A percentile compares a stretch with the other conserved stretches of the same genome.
phyloP scores from a whole-genome alignment of 2,888 invertebrate species.

The Acleris cristana region DNA sequence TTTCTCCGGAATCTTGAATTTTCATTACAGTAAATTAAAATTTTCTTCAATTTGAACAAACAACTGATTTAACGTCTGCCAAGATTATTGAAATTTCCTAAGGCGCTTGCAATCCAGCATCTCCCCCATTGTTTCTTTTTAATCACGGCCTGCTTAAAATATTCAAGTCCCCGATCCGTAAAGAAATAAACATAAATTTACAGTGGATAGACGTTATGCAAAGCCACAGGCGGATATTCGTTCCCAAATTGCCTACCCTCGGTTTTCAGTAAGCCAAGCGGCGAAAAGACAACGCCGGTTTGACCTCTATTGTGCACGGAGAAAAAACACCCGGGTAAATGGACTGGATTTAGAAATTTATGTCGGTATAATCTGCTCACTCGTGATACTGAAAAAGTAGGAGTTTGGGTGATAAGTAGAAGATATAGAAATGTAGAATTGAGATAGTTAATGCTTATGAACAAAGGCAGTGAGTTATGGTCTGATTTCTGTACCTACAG shows the following conservation, averaged over 20 bases:
- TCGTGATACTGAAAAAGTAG: constrained; percentile 8
- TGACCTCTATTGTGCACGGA: constrained; percentile 43
- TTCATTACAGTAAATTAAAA: neutral
- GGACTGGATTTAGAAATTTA: constrained; percentile 55
- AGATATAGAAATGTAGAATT: neutral
- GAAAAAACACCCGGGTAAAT: constrained; percentile 49
- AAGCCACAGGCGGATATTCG: constrained; percentile 42
- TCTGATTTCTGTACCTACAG: no score
- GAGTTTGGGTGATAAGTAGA: constrained; percentile 1
- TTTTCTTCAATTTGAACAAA: constrained; percentile 13
- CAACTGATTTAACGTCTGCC: constrained; percentile 6
- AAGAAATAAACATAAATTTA: constrained; percentile 40
- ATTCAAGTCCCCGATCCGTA: constrained; percentile 36
- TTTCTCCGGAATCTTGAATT: neutral
- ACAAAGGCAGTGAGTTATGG: neutral
- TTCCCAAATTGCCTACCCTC: constrained; percentile 40
- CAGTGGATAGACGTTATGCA: constrained; percentile 36
- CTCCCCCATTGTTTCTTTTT: constrained; percentile 32
- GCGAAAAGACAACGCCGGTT: constrained; percentile 40
- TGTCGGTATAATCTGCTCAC: constrained; percentile 53
- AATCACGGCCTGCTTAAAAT: constrained; percentile 36
- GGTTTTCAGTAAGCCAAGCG: constrained; percentile 42
- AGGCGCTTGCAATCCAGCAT: constrained; percentile 22
- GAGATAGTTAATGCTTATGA: constrained; percentile 6
- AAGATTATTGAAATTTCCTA: constrained; percentile 29